phyloP scores from a whole-genome alignment of 1,140 invertebrate genomes.

The Micrasema minimum region DNA sequence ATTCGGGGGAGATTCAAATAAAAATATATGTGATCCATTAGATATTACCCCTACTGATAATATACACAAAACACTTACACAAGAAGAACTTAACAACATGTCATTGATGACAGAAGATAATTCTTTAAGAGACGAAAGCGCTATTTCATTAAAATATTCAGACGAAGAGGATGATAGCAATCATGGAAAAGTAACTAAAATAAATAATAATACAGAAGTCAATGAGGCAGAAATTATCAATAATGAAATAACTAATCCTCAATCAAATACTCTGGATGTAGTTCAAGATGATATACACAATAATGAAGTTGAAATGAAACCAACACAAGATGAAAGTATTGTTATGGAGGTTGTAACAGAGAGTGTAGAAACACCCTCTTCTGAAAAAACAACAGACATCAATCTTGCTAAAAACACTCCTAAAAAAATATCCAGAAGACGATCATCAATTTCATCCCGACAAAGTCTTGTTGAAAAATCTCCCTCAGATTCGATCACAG shows the following conservation, averaged over 20 bases:
- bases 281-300: background rate
- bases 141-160: constrained; percentile 30
- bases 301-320: constrained; percentile 4
- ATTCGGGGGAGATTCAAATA: background rate
- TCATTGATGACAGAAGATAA: constrained; percentile 43
- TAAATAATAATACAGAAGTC: constrained; percentile 6
- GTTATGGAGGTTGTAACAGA: background rate
- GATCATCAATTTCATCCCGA: constrained; percentile 18
- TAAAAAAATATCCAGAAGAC: constrained; percentile 15
- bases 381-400: constrained; percentile 2
- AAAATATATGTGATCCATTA: constrained; percentile 3
- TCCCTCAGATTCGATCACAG: background rate
- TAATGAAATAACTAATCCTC: background rate
- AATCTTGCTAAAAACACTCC: background rate
- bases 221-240: background rate
- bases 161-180: constrained; percentile 31
- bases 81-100: constrained; percentile 39
- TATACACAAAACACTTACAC: constrained; percentile 6
- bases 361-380: background rate
- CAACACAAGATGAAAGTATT: constrained; percentile 5
- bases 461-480: background rate
- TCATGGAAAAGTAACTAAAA: constrained; percentile 3
- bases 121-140: constrained; percentile 20
- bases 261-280: background rate
- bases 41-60: background rate